Percentiles rank a stretch among this genome's conserved stretches.
Evolutionary conservation across 2,797 vertebrate genomes (phyloP).

Genomic region (Sebastes minor): DNA sequence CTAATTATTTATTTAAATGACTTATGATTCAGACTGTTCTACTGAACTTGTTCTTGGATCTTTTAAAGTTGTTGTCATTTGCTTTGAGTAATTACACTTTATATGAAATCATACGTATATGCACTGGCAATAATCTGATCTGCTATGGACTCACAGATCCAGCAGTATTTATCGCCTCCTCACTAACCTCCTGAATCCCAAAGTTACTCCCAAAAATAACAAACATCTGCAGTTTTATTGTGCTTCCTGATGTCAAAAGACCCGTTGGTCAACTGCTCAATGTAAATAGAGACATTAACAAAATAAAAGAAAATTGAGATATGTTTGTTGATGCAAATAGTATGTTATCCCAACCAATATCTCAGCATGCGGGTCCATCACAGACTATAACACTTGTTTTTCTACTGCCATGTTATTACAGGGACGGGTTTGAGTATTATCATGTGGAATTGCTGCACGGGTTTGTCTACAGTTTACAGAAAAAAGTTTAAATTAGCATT

Average conservation of each 20-base stretch:
- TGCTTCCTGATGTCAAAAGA: neutral
- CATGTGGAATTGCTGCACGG: conserved; percentile 48
- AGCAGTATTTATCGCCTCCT: neutral
- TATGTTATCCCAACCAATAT: neutral
- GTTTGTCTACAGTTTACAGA: conserved; percentile 73
- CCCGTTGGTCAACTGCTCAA: neutral
- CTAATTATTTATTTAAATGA: neutral
- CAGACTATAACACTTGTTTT: neutral
- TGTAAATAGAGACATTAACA: neutral
- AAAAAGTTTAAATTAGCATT: conserved; percentile 22
- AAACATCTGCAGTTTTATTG: neutral
- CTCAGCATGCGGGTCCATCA: neutral
- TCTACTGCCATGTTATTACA: conserved; percentile 31
- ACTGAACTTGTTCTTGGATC: conserved; percentile 4
- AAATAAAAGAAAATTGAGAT: neutral
- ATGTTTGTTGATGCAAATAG: neutral
- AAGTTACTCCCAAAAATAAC: neutral
- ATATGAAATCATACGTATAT: neutral
- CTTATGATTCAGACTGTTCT: neutral
- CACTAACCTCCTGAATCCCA: neutral
- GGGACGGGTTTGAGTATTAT: conserved; percentile 32
- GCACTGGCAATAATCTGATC: neutral
- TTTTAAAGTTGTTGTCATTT: neutral
- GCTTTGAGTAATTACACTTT: neutral
- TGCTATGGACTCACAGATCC: neutral